Percentiles rank a stretch among this genome's conserved stretches.
Evolutionary conservation across 2,888 invertebrate species (phyloP).

Genomic region (Eudasyphora cyanicolor): DNA sequence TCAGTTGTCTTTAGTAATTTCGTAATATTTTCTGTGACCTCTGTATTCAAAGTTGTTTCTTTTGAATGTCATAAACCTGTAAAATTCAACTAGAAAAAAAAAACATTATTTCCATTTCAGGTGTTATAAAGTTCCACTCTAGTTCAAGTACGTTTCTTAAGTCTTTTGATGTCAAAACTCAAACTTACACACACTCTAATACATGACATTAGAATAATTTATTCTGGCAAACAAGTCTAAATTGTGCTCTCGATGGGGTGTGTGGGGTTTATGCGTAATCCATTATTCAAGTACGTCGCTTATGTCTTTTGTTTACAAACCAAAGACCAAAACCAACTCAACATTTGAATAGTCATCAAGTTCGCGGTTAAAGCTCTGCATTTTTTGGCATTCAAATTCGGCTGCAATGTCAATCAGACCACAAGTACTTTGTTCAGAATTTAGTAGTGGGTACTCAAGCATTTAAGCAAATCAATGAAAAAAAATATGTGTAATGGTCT

Average conservation of each 20-base stretch:
- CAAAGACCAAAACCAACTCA: background rate
- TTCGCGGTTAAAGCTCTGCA: background rate
- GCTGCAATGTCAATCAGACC: conserved; percentile 7
- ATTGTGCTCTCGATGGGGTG: background rate
- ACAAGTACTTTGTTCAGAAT: background rate
- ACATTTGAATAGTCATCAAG: background rate
- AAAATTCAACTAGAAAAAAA: too few relatives aligned
- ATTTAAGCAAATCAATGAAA: background rate
- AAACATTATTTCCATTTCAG: background rate
- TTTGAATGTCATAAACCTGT: too few relatives aligned
- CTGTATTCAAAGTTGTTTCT: too few relatives aligned
- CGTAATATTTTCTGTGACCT: too few relatives aligned
- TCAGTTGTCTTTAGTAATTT: too few relatives aligned
- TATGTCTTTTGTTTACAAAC: conserved; percentile 17
- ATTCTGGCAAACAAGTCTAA: background rate
- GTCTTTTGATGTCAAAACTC: background rate
- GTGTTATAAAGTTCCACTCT: background rate
- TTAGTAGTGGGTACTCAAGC: background rate
- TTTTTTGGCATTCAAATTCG: conserved; percentile 18
- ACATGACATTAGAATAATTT: background rate
- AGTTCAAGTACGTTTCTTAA: conserved; percentile 9
- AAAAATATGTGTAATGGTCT: background rate
- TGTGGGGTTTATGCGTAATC: background rate
- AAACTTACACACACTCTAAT: background rate
- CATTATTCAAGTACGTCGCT: conserved; percentile 10